A percentile compares a stretch with the other conserved stretches of the same genome.
Conservation (phyloP, 2,797 vertebrate genomes). For the Manis pentadactyla region DNA sequence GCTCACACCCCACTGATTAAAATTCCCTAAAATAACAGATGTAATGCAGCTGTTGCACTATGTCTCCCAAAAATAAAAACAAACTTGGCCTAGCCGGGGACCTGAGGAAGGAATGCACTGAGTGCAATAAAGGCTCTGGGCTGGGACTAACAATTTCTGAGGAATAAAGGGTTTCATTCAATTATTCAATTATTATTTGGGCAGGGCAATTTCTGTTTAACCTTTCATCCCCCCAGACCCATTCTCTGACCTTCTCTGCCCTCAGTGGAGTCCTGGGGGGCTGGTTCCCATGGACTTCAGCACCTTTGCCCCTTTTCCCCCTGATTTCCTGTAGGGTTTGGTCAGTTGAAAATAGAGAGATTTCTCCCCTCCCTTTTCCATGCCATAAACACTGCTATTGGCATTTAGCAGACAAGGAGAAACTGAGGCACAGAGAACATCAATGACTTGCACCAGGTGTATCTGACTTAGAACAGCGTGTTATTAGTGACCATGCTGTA, state of each 20-base stretch:
- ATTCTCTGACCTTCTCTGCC: neutral
- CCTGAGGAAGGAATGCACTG: neutral
- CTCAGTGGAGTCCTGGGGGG: neutral
- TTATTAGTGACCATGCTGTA: neutral
- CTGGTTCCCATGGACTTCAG: neutral
- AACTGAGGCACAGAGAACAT: neutral
- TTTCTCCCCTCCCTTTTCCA: neutral
- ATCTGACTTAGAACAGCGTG: neutral
- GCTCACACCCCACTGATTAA: neutral
- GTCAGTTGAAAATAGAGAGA: neutral
- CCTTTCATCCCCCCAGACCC: rapidly evolving
- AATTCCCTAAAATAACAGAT: neutral
- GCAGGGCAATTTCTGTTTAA: neutral
- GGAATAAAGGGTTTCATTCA: neutral
- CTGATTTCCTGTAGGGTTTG: neutral
- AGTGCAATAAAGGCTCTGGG: neutral
- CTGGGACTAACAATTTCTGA: neutral
- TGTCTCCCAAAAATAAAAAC: neutral
- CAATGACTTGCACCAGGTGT: neutral
- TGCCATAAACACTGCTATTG: neutral
- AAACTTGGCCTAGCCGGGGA: neutral
- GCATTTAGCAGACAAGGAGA: slow-evolving; percentile 33
- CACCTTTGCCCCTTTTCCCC: neutral
- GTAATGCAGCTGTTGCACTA: neutral
- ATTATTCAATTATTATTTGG: neutral